phyloP scores from a whole-genome alignment of 2,888 invertebrate genomes.

The Megastigmus dorsalis region DNA sequence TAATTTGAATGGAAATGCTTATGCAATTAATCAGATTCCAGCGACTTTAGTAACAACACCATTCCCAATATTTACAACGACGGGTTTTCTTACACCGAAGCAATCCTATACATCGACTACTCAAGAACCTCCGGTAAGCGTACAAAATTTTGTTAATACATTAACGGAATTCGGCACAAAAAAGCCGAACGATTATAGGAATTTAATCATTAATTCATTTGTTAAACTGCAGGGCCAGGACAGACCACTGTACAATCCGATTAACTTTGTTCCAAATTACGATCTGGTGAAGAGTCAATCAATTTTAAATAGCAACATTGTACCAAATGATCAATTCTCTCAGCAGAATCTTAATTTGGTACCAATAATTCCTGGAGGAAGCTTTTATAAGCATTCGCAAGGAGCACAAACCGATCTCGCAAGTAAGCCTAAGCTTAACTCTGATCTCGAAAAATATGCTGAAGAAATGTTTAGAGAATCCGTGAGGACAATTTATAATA shows the following conservation, averaged over 20 bases:
- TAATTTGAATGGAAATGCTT: slow-evolving; percentile 64
- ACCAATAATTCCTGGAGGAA: slow-evolving; percentile 68
- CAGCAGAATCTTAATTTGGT: slow-evolving; percentile 68
- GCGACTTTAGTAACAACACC: slow-evolving; percentile 69
- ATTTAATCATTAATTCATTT: slow-evolving; percentile 53
- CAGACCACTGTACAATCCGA: slow-evolving; percentile 67
- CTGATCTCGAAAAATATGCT: slow-evolving; percentile 69
- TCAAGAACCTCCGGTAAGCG: slow-evolving; percentile 58
- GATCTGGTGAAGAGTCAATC: slow-evolving; percentile 69
- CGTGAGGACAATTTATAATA: slow-evolving; percentile 70
- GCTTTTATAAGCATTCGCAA: slow-evolving; percentile 66
- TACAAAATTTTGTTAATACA: slow-evolving; percentile 64
- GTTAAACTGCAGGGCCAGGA: slow-evolving; percentile 55
- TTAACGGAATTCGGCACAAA: slow-evolving; percentile 65
- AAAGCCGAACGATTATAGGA: slow-evolving; percentile 45
- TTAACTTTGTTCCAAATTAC: slow-evolving; percentile 69
- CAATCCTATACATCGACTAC: slow-evolving; percentile 58
- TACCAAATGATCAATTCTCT: slow-evolving; percentile 58
- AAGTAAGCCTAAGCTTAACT: slow-evolving; percentile 66
- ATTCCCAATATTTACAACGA: slow-evolving; percentile 68
- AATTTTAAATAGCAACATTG: slow-evolving; percentile 64
- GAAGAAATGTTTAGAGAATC: slow-evolving; percentile 73
- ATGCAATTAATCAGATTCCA: slow-evolving; percentile 64
- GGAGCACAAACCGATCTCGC: slow-evolving; percentile 62
- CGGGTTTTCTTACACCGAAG: slow-evolving; percentile 62